phyloP scores from a whole-genome alignment of 2,113 vertebrate genomes.

The Zingel zingel region DNA sequence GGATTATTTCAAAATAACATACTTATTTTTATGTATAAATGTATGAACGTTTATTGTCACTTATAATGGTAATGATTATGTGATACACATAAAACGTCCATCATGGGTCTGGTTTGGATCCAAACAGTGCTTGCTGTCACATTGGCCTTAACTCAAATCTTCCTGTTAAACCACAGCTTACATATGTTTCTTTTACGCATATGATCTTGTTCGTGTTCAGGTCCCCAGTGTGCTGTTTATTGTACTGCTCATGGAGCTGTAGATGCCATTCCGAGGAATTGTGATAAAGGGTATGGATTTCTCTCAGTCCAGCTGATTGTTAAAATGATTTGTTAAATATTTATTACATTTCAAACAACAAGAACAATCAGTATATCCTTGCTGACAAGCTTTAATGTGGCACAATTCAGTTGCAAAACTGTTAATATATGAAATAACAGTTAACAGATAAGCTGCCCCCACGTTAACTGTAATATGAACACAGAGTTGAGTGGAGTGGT shows the following conservation, averaged over 20 bases:
- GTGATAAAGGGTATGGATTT: neutral
- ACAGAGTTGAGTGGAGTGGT: constrained; percentile 1
- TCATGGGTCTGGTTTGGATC: neutral
- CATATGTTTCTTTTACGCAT: neutral
- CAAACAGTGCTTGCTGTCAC: neutral
- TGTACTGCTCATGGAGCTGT: neutral
- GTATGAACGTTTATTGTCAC: neutral
- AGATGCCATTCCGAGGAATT: neutral
- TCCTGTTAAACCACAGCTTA: neutral
- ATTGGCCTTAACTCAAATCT: neutral
- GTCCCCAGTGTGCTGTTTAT: too few species aligned
- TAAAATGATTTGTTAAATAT: constrained; percentile 40
- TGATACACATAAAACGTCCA: neutral
- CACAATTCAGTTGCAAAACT: constrained; percentile 40
- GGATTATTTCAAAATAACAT: too few species aligned
- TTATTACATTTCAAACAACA: constrained; percentile 37
- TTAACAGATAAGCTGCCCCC: neutral
- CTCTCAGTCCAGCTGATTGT: neutral
- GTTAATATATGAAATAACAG: constrained; percentile 8
- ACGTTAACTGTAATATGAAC: constrained; percentile 11
- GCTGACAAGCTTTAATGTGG: constrained; percentile 33
- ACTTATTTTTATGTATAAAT: too few species aligned
- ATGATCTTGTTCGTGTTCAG: neutral
- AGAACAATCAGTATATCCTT: constrained; percentile 5
- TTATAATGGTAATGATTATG: neutral